Evolutionary conservation across 2,113 vertebrate genomes (phyloP), one percentile per base, ranked within the genome.

Genomic region (Phaethon lepturus): DNA sequence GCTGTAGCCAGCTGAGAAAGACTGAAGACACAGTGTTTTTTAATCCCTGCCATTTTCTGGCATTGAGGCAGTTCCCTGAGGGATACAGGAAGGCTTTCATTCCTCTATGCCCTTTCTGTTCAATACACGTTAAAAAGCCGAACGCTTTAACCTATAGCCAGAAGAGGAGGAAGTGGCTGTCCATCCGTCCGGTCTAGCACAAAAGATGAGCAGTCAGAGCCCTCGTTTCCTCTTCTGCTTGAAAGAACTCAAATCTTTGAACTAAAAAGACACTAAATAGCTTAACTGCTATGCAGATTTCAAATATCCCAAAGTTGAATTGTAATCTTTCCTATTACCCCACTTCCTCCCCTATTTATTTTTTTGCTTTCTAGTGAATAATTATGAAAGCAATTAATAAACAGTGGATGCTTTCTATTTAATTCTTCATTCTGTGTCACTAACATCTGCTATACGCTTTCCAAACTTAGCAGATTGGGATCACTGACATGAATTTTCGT

Each of bases 331-430:
- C 23, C 28, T 87, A 47, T 84, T 94, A 84, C 63, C 52, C 44
- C 24, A 42, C 56, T 93, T 96, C 66, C 49, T 94, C 20, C 49
- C 14, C 45, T 24, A 17, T 89, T 84, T 63, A 92, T 52, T 31
- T 71, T 92, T 76, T 47, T 93, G 47, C 64, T 94, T 93, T 95
- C 82, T 84, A 73, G 49, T 72, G 91, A 81, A 89, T 93, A 91
- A 95, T 92, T 93, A 92, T 63, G 44, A 96, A 92, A 91, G 67
- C 67, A 47, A 74, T 93, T 97, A 90, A 91, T 84, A 89, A 97
- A 95, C 69, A 96, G 86, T 86, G 44, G 47, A 85, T 71, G 24
- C 45, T 87, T 96, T 93, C 92, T 69, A 86, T 50, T 79, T 93
- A 81, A 86, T 92, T 90, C 86, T 91, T 75, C 60, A 86, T 91